Evolutionary conservation across 2,797 vertebrate species (phyloP).

Genomic region (Falco rusticolus): DNA sequence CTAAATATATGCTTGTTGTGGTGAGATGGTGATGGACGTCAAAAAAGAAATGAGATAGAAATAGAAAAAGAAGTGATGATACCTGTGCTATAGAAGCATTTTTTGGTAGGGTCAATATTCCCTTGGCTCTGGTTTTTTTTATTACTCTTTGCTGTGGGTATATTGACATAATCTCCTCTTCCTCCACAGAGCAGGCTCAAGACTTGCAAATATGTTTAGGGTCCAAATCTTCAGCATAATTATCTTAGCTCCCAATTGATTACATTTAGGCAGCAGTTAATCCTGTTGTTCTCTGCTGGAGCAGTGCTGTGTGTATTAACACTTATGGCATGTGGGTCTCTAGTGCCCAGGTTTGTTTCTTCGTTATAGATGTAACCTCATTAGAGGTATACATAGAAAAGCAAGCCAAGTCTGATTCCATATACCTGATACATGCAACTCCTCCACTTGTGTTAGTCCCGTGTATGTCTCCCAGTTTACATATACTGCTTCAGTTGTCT

Average conservation of each 20-base stretch:
- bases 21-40: neutral
- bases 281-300: neutral
- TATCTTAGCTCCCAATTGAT: neutral
- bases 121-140: neutral
- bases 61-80: neutral
- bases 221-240: neutral
- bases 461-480: neutral
- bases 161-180: neutral
- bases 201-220: neutral
- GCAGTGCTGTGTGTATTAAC: neutral
- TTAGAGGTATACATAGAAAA: neutral
- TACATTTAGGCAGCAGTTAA: neutral
- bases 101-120: neutral
- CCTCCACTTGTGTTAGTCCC: rapidly evolving
- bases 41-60: neutral
- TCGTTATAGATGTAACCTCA: neutral
- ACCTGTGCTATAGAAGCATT: neutral
- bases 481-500: neutral
- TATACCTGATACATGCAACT: neutral
- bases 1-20: neutral
- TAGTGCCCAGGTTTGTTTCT: neutral
- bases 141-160: neutral
- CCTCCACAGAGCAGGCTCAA: neutral
- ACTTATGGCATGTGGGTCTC: neutral
- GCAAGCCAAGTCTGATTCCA: neutral